A percentile compares a stretch with the other conserved stretches of the same genome.
These are phyloP conservation scores for Melitaea athalia DNA, from an alignment of 2,888 invertebrate genomes.

Conservation along the genomic window DNA sequence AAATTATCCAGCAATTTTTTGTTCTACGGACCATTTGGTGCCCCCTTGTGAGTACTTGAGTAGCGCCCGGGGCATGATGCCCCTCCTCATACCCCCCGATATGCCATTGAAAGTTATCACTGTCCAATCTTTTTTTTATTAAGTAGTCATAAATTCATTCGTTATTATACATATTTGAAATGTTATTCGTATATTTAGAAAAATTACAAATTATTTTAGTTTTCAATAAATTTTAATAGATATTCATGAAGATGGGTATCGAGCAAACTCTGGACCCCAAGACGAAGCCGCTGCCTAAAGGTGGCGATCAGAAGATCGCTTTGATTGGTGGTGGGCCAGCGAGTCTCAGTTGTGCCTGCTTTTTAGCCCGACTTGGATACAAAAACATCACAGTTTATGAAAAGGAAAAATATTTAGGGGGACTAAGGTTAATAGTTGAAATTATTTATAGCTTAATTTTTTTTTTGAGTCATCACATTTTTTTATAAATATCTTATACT, in stretches of 20 bases:
- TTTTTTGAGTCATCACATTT: not conserved
- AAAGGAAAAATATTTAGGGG: conserved; percentile 92
- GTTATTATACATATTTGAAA: too few species aligned
- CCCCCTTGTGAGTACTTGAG: too few species aligned
- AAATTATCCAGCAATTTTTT: too few species aligned
- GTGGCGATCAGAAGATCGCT: conserved; percentile 88
- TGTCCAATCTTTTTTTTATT: too few species aligned
- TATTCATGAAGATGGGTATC: conserved; percentile 96
- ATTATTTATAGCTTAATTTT: not conserved
- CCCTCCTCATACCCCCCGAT: too few species aligned
- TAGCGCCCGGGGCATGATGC: too few species aligned
- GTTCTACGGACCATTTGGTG: too few species aligned
- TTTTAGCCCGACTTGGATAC: conserved; percentile 96
- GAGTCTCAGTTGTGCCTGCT: conserved; percentile 97
- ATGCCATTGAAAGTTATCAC: too few species aligned
- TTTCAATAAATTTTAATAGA: conserved; percentile 65
- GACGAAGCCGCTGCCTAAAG: conserved; percentile 79
- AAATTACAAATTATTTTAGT: not conserved
- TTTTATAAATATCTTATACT: not conserved
- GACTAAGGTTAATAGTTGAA: conserved; percentile 93
- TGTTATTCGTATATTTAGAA: too few species aligned
- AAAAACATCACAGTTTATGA: conserved; percentile 95
- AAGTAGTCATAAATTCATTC: too few species aligned
- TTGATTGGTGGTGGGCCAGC: conserved; percentile 98
- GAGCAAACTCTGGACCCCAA: conserved; percentile 92